Conservation (phyloP, 2,113 vertebrate species). For the Camarhynchus parvulus region DNA sequence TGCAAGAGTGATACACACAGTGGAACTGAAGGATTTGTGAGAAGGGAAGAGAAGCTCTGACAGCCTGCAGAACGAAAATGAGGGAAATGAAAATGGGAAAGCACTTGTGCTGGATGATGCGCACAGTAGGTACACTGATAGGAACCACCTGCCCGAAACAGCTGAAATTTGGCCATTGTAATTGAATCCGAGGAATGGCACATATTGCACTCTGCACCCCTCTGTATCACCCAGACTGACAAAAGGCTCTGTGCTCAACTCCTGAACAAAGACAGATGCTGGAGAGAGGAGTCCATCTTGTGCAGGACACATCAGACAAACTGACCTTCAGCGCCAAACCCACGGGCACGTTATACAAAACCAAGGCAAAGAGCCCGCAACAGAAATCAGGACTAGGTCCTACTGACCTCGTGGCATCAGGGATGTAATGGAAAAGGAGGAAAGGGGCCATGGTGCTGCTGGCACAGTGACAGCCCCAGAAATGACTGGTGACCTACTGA, state of each 20-base stretch:
- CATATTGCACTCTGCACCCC: neutral
- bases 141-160: neutral
- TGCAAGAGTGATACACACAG: neutral
- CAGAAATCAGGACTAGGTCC: neutral
- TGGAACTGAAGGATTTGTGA: neutral
- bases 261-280: neutral
- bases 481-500: neutral
- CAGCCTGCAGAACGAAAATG: neutral
- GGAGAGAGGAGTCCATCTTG: neutral
- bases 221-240: neutral
- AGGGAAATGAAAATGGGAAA: neutral
- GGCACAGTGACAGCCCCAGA: neutral
- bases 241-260: neutral
- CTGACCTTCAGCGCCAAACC: neutral
- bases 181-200: neutral
- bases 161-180: neutral
- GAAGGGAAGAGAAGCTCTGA: neutral
- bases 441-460: neutral
- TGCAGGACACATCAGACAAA: neutral
- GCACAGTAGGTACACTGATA: neutral
- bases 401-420: neutral
- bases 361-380: accelerated
- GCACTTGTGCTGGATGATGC: neutral
- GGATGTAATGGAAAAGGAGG: neutral
- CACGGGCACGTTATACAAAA: neutral